Conservation (phyloP, 2,888 invertebrate species). For the Diarsia mendica region DNA sequence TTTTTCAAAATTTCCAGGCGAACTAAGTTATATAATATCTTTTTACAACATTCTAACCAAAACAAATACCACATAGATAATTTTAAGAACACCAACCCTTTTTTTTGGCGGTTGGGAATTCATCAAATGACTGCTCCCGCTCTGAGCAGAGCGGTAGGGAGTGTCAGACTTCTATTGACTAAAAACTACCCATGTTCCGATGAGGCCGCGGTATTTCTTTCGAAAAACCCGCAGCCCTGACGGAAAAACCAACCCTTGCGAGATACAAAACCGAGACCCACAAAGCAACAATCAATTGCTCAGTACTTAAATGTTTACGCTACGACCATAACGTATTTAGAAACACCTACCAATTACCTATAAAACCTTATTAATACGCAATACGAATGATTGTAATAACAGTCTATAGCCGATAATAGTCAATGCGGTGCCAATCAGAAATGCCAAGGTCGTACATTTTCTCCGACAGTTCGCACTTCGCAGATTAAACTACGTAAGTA, state of each 20-base stretch:
- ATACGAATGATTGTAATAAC: conserved; percentile 32
- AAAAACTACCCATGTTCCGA: too few species aligned
- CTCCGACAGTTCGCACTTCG: conserved; percentile 37
- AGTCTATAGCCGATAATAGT: conserved; percentile 43
- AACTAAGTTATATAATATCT: neutral
- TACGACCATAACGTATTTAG: neutral
- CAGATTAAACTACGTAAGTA: conserved; percentile 47
- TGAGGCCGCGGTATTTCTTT: too few species aligned
- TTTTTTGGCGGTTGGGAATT: too few species aligned
- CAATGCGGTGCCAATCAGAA: conserved; percentile 63
- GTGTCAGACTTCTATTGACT: too few species aligned
- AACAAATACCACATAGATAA: neutral
- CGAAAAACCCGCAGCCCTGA: too few species aligned
- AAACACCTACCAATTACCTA: neutral
- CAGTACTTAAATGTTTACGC: neutral
- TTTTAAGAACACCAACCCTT: neutral
- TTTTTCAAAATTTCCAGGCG: too few species aligned
- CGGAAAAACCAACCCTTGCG: neutral
- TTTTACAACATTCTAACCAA: neutral
- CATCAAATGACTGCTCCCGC: too few species aligned
- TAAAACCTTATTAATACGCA: conserved; percentile 12
- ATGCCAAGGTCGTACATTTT: conserved; percentile 71
- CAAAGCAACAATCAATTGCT: neutral
- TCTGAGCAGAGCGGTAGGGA: too few species aligned
- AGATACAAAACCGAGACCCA: neutral